Evolutionary conservation across 2,888 invertebrate species (phyloP), one percentile per base, ranked within the genome.

Genomic region (Abrostola triplasia): DNA sequence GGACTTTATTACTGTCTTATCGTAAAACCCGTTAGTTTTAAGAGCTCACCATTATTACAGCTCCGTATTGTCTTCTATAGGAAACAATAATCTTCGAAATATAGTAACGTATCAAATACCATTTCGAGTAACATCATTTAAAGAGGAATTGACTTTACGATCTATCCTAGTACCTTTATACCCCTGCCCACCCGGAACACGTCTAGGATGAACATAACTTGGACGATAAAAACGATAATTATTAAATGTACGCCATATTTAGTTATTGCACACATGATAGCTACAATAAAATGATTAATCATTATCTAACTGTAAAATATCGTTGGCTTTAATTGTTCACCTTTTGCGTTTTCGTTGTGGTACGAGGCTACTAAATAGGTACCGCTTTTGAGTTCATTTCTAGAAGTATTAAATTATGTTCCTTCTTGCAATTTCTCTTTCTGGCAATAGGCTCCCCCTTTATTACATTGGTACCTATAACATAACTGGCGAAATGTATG

Each of bases 141-240:
- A 70, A 68, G 67, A 55, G 61, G 66, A 71, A 79, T 74, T 66
- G 67, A 67, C 59, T 80, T 79, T 76, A 79, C 73, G 76, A 81
- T 59, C 55, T 59, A 48, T 54, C 54, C 51, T 60, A 59, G 51
- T 40, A 56, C 54, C 55, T 76, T 77, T 72, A 77, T 70, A 63
- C 49, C 11, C 54, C 49, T 73, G 72, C 76, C 77, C 79, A 79
- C 83, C 81, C 77, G 70, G 78, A 70, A 80, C 59, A 60, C 49
- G 58, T 57, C 59, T 64, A 49, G 38, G 44, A 49, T 55, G 62
- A 64, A 68, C 67, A 68, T 79, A 77, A 80, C 59, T n/a, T 72
- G 63, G 44, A 55, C 67, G 67, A 77, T 79, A 78, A 83, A 80
- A 78, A 60, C 65, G 59, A 74, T 73, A 76, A 81, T 81, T 80